These are phyloP conservation scores for Deladenus siricidicola DNA, from an alignment of 2,888 invertebrate species.

Conservation along the genomic window DNA sequence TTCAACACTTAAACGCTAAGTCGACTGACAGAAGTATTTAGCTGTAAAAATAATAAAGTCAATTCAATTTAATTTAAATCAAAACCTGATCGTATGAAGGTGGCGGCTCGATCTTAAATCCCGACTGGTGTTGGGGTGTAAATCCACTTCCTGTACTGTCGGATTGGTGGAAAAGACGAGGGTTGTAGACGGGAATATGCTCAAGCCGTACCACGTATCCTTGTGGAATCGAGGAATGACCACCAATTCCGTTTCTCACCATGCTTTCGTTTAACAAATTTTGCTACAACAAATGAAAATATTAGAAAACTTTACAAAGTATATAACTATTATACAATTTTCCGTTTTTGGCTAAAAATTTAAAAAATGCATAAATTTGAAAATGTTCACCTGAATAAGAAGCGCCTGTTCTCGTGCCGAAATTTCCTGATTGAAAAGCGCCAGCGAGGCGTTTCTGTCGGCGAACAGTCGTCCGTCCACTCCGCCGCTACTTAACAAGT, in stretches of 20 bases:
- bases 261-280: conserved; percentile 19
- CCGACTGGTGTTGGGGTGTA: background rate
- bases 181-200: conserved; percentile 26
- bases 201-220: conserved; percentile 24
- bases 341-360: background rate
- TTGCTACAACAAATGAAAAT: conserved; percentile 9
- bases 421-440: background rate
- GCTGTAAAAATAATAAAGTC: too few relatives aligned
- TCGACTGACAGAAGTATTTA: too few relatives aligned
- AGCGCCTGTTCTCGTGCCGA: conserved; percentile 11
- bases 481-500: background rate
- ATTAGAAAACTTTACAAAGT: background rate
- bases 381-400: conserved; percentile 11
- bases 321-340: background rate
- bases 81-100: conserved; percentile 43
- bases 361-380: conserved; percentile 5
- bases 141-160: too few relatives aligned
- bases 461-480: background rate
- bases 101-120: conserved; percentile 29
- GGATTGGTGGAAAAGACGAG: conserved; percentile 3
- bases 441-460: background rate
- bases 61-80: background rate
- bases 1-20: too few relatives aligned
- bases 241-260: background rate
- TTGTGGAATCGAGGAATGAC: too few relatives aligned